Evolutionary conservation across 2,113 vertebrate species (phyloP).

Genomic region (Bubalus kerabau): DNA sequence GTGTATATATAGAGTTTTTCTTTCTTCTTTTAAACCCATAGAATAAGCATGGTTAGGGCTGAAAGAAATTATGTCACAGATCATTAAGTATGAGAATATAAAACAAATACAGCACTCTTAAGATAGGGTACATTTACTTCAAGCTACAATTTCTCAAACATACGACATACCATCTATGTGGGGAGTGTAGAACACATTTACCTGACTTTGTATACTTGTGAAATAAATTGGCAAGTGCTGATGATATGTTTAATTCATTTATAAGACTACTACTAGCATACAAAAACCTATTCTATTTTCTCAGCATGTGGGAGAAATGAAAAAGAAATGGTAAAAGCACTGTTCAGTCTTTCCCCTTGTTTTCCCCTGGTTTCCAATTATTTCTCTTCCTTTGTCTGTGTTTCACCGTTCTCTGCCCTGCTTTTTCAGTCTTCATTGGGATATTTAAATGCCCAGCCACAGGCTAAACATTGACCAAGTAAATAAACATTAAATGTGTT

Average conservation of each 20-base stretch:
- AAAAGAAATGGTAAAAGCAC: neutral
- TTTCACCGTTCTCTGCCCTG: neutral
- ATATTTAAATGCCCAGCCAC: conserved; percentile 16
- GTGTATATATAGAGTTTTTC: neutral
- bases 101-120: neutral
- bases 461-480: conserved; percentile 53
- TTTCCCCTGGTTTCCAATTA: neutral
- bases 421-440: neutral
- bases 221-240: neutral
- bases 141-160: neutral
- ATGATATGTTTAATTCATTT: neutral
- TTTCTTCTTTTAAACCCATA: neutral
- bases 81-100: neutral
- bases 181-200: neutral
- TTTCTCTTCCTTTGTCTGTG: neutral
- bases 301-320: neutral
- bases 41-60: neutral
- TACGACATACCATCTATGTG: neutral
- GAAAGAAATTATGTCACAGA: neutral
- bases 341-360: neutral
- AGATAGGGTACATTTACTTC: neutral
- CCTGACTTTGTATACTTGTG: neutral
- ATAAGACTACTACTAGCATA: neutral
- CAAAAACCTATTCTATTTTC: neutral
- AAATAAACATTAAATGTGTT: conserved; percentile 39